Evolutionary conservation across 2,113 vertebrate species (phyloP).

Genomic region (Xenus cinereus): DNA sequence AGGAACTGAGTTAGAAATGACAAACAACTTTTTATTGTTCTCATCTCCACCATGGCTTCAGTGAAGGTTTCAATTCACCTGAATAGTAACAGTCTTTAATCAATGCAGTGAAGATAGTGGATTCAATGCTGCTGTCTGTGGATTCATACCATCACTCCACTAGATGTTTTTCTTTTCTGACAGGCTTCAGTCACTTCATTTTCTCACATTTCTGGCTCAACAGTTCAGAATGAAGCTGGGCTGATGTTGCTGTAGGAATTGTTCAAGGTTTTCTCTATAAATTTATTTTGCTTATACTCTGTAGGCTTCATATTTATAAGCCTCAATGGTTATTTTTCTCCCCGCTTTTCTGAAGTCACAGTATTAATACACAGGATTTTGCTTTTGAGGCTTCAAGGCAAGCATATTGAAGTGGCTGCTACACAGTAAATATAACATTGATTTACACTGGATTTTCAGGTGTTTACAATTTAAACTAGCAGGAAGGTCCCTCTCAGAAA

Average conservation of each 20-base stretch:
- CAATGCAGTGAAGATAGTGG: neutral
- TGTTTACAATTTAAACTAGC: slow-evolving; percentile 1
- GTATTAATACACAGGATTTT: slow-evolving; percentile 23
- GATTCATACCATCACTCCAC: slow-evolving; percentile 6
- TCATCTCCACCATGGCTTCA: neutral
- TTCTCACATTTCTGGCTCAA: slow-evolving; percentile 60
- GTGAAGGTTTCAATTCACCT: slow-evolving; percentile 14
- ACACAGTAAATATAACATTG: neutral
- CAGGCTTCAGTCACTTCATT: slow-evolving; percentile 68
- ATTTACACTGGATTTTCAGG: slow-evolving; percentile 21
- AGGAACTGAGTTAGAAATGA: neutral
- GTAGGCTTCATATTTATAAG: slow-evolving; percentile 46
- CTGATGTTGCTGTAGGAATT: slow-evolving; percentile 31
- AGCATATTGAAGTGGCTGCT: slow-evolving; percentile 13
- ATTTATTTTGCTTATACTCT: slow-evolving; percentile 40
- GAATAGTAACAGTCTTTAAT: slow-evolving; percentile 41
- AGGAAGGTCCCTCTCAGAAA: neutral
- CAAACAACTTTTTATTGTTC: slow-evolving; percentile 8
- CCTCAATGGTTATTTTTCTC: slow-evolving; percentile 47
- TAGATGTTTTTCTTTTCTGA: slow-evolving; percentile 52
- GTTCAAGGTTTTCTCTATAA: slow-evolving; percentile 59
- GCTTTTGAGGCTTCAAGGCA: slow-evolving; percentile 27
- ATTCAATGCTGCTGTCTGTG: neutral
- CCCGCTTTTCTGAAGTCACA: neutral
- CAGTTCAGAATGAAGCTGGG: slow-evolving; percentile 37